Conservation (phyloP, 2,888 invertebrate species). For the Himalopsyche kuldschensis region DNA sequence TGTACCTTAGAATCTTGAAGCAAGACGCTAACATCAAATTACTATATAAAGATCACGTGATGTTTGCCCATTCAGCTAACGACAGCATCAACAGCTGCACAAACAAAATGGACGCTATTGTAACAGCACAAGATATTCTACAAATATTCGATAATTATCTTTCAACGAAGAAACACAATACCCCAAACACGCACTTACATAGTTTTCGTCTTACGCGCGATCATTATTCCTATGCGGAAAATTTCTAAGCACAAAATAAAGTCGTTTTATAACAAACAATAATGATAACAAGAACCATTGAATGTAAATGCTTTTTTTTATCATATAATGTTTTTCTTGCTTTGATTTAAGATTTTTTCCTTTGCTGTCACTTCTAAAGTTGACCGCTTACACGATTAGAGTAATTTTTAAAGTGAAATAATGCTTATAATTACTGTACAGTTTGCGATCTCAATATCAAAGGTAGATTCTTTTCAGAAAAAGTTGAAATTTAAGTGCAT, state of each 20-base stretch:
- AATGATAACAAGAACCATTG: neutral
- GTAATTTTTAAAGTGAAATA: too few species aligned
- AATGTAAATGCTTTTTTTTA: too few species aligned
- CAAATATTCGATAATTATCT: constrained; percentile 1
- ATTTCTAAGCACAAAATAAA: neutral
- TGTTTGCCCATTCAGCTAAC: constrained; percentile 14
- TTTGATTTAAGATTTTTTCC: too few species aligned
- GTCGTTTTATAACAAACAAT: neutral
- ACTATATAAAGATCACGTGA: constrained; percentile 23
- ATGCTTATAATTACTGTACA: too few species aligned
- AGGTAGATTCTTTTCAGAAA: too few species aligned
- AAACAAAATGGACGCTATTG: constrained; percentile 8
- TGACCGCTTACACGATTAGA: too few species aligned
- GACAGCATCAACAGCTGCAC: constrained; percentile 21
- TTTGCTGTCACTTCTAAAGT: too few species aligned
- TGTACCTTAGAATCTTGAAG: neutral
- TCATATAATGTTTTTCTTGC: too few species aligned
- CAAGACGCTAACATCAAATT: neutral
- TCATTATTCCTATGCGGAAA: constrained; percentile 10
- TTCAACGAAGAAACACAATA: neutral
- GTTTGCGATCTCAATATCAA: too few species aligned
- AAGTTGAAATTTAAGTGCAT: too few species aligned
- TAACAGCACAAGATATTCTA: neutral
- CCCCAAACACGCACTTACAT: neutral
- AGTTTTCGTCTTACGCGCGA: neutral